These are phyloP conservation scores for Homalodisca vitripennis DNA, from an alignment of 1,140 invertebrate genomes.

Conservation along the genomic window DNA sequence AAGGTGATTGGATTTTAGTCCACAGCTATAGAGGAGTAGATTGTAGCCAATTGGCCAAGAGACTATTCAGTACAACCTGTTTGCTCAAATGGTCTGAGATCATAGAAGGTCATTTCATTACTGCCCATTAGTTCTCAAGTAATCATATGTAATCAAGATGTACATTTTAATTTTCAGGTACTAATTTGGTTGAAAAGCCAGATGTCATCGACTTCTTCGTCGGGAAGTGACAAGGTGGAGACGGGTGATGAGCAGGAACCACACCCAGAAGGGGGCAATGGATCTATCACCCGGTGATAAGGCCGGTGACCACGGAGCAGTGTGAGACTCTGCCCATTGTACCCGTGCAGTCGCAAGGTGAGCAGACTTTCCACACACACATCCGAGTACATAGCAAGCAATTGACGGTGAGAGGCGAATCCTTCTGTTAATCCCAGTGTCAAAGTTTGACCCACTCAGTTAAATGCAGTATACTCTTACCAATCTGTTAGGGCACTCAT, in stretches of 20 bases:
- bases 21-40: too few relatives aligned
- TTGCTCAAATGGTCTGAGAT: too few relatives aligned
- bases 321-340: conserved; percentile 25
- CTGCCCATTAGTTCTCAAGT: too few relatives aligned
- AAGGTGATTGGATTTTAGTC: too few relatives aligned
- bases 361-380: too few relatives aligned
- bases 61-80: too few relatives aligned
- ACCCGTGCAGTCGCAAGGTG: conserved; percentile 1
- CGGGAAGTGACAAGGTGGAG: conserved; percentile 24
- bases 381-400: neutral
- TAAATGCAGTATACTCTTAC: too few relatives aligned
- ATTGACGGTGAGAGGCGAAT: neutral
- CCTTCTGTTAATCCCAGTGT: neutral
- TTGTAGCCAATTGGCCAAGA: too few relatives aligned
- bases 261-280: conserved; percentile 26
- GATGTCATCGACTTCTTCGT: conserved; percentile 32
- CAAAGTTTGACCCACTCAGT: neutral
- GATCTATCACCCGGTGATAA: conserved; percentile 36
- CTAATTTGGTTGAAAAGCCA: conserved; percentile 36
- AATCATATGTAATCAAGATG: too few relatives aligned
- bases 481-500: too few relatives aligned
- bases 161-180: conserved; percentile 33
- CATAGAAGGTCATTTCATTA: too few relatives aligned
- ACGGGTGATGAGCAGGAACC: conserved; percentile 29
- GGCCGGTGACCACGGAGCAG: conserved; percentile 33